Conservation (phyloP, 2,113 vertebrate genomes). For the Odobenus rosmarus region DNA sequence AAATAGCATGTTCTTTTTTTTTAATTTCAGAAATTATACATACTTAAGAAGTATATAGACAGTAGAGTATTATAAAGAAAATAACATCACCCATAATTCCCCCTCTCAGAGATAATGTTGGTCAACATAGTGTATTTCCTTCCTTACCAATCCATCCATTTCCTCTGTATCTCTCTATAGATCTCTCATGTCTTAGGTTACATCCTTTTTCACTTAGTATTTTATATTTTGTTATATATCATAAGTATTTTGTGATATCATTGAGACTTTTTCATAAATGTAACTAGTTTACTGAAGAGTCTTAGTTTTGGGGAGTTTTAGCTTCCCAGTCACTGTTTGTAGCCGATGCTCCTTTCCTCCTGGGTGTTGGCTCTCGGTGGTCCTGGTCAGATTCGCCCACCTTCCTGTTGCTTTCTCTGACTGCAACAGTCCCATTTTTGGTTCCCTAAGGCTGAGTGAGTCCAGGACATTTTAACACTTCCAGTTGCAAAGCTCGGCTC, state of each 20-base stretch:
- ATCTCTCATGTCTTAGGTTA: background rate
- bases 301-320: background rate
- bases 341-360: background rate
- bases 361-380: background rate
- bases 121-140: background rate
- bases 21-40: background rate
- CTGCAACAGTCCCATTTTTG: background rate
- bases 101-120: background rate
- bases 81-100: background rate
- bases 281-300: background rate
- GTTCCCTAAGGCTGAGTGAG: background rate
- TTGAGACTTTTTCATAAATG: background rate
- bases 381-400: background rate
- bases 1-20: background rate
- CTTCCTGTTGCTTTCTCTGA: background rate
- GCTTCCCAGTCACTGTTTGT: background rate
- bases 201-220: background rate
- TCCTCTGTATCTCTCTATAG: background rate
- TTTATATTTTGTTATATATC: background rate
- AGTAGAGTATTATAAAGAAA: background rate
- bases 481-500: background rate
- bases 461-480: background rate
- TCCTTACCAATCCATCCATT: background rate
- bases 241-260: background rate
- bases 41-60: background rate